Conservation (phyloP, 2,797 vertebrate species). For the Oreochromis mossambicus region DNA sequence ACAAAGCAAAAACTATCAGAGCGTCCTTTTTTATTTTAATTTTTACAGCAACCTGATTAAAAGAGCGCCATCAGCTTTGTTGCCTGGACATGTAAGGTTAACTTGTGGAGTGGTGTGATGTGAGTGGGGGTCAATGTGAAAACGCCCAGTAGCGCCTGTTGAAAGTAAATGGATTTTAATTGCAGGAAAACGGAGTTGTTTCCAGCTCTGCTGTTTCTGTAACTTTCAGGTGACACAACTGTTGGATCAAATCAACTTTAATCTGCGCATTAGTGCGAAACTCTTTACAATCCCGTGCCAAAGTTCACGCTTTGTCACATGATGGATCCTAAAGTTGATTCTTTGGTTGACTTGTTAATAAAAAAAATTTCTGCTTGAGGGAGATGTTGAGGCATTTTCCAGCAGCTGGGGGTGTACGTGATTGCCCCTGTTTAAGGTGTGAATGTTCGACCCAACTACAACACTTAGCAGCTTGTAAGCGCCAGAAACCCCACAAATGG, state of each 20-base stretch:
- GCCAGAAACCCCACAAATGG: constrained; percentile 47
- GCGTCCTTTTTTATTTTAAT: neutral
- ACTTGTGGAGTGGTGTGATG: neutral
- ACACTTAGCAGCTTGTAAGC: constrained; percentile 61
- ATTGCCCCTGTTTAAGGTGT: constrained; percentile 55
- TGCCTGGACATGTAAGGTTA: neutral
- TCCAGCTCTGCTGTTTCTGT: neutral
- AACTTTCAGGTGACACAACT: neutral
- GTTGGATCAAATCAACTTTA: neutral
- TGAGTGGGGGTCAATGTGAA: neutral
- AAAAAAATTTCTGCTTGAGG: neutral
- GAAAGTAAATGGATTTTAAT: neutral
- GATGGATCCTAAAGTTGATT: constrained; percentile 3
- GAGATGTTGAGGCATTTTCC: neutral
- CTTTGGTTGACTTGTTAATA: neutral
- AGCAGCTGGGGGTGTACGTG: neutral
- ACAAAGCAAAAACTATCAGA: neutral
- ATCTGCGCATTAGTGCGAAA: neutral
- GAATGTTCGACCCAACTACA: constrained; percentile 37
- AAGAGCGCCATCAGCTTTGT: neutral
- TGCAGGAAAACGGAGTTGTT: neutral
- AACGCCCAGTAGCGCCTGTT: neutral
- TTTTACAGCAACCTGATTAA: neutral
- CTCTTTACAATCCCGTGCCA: neutral
- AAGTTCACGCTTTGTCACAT: neutral